Conservation (phyloP, 2,113 vertebrate genomes). For the human (Homo sapiens) region GRCh38 chr3:69553001-69553500, state of each 20-base stretch:
- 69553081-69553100: neutral
- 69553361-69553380: constrained; percentile 4
- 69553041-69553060: neutral
- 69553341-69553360: neutral
- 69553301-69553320: neutral
- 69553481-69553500: constrained; percentile 62
- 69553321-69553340: neutral
- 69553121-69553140: neutral
- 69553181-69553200: neutral
- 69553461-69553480: constrained; percentile 29
- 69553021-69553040: neutral
- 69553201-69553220: neutral
- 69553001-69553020: neutral
- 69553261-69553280: neutral
- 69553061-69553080: neutral
- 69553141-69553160: neutral
- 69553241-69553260: neutral
- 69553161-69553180: neutral
- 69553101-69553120: neutral
- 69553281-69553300: neutral
- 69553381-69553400: neutral
- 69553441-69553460: neutral
- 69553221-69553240: neutral
- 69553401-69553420: constrained; percentile 20
- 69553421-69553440: constrained; percentile 36